Evolutionary conservation across 2,797 vertebrate genomes (phyloP).

Genomic region (Stomatorhinus walkeri): DNA sequence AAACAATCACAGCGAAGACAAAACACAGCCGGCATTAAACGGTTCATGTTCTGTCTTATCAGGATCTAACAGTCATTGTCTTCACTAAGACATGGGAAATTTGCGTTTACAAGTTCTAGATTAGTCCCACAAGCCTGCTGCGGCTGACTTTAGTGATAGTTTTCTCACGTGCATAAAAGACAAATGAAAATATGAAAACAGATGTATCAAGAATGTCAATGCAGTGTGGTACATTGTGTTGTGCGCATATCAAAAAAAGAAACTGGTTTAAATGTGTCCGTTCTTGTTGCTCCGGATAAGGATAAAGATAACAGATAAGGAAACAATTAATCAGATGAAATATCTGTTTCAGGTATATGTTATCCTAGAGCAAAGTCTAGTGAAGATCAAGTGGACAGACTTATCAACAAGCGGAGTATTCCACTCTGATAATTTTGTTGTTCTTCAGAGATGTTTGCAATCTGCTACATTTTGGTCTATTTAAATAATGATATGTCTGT

Average conservation of each 20-base stretch:
- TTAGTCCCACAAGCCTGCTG: conserved; percentile 4
- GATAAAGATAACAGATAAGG: conserved; percentile 18
- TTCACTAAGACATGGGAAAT: conserved; percentile 20
- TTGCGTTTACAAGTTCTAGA: conserved; percentile 9
- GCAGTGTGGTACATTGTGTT: conserved; percentile 45
- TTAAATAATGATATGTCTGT: background rate
- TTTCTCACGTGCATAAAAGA: conserved; percentile 24
- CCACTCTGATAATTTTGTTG: background rate
- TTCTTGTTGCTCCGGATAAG: conserved; percentile 15
- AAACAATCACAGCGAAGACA: conserved; percentile 40
- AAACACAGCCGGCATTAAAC: conserved; percentile 5
- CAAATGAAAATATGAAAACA: conserved; percentile 39
- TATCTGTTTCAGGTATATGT: conserved; percentile 6
- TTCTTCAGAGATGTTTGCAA: background rate
- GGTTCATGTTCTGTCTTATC: conserved; percentile 14
- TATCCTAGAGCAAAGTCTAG: conserved; percentile 13
- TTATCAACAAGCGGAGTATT: conserved; percentile 5
- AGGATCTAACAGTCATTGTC: conserved; percentile 1
- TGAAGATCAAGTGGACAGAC: background rate
- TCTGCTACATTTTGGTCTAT: background rate
- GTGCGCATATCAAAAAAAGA: background rate
- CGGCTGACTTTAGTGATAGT: conserved; percentile 20
- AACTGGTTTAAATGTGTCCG: conserved; percentile 17
- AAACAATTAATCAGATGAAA: conserved; percentile 21
- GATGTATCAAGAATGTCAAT: conserved; percentile 43